Evolutionary conservation across 2,113 vertebrate species (phyloP).

Genomic region (Arenaria interpres): DNA sequence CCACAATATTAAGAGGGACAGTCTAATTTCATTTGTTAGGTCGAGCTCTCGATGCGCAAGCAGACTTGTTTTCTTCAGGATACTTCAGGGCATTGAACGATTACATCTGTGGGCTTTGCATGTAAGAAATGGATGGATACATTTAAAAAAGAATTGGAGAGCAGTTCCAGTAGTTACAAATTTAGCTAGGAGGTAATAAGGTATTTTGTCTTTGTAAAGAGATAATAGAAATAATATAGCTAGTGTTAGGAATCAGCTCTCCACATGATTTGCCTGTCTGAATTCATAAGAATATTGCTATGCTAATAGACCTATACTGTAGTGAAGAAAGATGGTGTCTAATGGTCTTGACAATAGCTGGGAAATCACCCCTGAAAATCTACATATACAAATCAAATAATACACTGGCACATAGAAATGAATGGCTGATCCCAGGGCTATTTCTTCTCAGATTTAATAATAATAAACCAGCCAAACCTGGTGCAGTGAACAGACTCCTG

Average conservation of each 20-base stretch:
- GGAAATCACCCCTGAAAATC: not conserved
- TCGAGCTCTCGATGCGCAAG: not conserved
- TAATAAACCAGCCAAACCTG: not conserved
- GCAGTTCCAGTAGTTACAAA: not conserved
- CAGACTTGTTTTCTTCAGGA: not conserved
- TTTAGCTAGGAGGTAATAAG: not conserved
- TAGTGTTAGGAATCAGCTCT: not conserved
- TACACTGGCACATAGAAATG: not conserved
- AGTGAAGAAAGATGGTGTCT: not conserved
- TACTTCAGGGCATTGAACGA: not conserved
- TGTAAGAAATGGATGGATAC: not conserved
- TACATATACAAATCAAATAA: not conserved
- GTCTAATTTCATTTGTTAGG: not conserved
- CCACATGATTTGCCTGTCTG: not conserved
- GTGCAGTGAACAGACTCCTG: not conserved
- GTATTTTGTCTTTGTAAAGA: not conserved
- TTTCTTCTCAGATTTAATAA: not conserved
- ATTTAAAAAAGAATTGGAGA: not conserved
- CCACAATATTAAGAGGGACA: not conserved
- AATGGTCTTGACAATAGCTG: not conserved
- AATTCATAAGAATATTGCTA: not conserved
- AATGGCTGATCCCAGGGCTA: not conserved
- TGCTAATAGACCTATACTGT: not conserved
- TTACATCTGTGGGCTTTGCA: not conserved
- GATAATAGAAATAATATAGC: not conserved